Evolutionary conservation across 2,113 vertebrate species (phyloP).

Genomic region (Felis chaus): DNA sequence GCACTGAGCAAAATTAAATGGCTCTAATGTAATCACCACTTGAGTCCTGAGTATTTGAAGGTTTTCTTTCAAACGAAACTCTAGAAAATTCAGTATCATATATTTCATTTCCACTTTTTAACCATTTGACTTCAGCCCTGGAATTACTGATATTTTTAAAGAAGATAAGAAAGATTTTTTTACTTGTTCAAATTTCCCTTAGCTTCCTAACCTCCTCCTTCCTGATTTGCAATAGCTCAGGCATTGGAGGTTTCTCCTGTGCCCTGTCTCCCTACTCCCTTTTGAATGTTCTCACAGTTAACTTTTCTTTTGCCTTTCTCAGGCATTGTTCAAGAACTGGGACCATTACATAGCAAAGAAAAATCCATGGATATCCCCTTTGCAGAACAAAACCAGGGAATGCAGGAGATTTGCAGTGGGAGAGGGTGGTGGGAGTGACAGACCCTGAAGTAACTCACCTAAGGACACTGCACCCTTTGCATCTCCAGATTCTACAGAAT

Average conservation of each 20-base stretch:
- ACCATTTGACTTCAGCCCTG: not conserved
- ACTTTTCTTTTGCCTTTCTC: not conserved
- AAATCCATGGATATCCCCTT: not conserved
- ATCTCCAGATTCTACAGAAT: not conserved
- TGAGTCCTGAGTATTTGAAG: not conserved
- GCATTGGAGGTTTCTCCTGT: not conserved
- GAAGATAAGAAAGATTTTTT: not conserved
- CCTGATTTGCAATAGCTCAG: not conserved
- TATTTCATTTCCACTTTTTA: not conserved
- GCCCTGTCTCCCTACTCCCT: not conserved
- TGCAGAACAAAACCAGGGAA: not conserved
- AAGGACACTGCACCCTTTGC: not conserved
- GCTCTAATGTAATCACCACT: conserved; percentile 31
- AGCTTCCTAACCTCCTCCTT: conserved; percentile 2
- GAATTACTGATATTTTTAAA: conserved; percentile 23
- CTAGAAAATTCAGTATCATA: conserved; percentile 5
- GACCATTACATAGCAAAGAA: not conserved
- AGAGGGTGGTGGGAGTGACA: not conserved
- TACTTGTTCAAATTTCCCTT: not conserved
- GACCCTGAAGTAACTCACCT: not conserved
- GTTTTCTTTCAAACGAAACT: conserved; percentile 40
- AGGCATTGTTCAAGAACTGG: not conserved
- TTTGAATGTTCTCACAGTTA: not conserved
- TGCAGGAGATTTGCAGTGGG: not conserved
- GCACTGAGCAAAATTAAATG: conserved; percentile 57